Base-by-base conservation (phyloP, 2,113 vertebrate genomes). In the Rallus limicola region DNA sequence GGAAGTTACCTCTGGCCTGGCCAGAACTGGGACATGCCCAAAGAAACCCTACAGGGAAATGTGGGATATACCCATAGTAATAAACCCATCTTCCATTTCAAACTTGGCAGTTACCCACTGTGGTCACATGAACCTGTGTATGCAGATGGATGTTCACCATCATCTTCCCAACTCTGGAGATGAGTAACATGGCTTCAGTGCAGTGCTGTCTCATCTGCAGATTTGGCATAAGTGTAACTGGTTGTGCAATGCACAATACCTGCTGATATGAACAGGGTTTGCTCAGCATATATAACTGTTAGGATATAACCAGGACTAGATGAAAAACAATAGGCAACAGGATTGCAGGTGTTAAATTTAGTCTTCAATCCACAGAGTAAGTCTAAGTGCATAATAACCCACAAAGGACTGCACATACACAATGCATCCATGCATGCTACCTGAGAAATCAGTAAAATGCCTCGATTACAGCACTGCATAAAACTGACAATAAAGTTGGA, bases 101-200 rank as follows among this genome's bases (percentile, higher is more conserved):
- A 63, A 52, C 25, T 48, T 15, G 20, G 33, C 24, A 80, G 1
- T 24, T 65, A 24, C 26, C 23, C 3, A 15, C 29, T 11, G 10
- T 33, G 23, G 63, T 89, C 82, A 44, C 31, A 11, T 1, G 11
- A 36, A 33, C 1, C 0, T 5, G 13, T 26, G 8, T 46, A 33
- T 28, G 33, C 46, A 59, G 52, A 20, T 59, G 40, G n/a, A 21
- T 31, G 48, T 20, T 79, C 10, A 60, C 7, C 29, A 17, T 14
- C 46, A 16, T 29, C 34, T 86, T 52, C 60, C 11, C 1, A 4
- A 0, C 15, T 52, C 56, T 60, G 33, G 17, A 60, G 28, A n/a
- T 0, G 0, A 71, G 6, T 21, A 83, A 12, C 5, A 33, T 2
- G 3, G 13, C 16, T 82, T 88, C 38, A 86, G 29, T 9, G 58